Conservation (phyloP, 2,888 invertebrate genomes). For the Monoplex corrugatus region DNA sequence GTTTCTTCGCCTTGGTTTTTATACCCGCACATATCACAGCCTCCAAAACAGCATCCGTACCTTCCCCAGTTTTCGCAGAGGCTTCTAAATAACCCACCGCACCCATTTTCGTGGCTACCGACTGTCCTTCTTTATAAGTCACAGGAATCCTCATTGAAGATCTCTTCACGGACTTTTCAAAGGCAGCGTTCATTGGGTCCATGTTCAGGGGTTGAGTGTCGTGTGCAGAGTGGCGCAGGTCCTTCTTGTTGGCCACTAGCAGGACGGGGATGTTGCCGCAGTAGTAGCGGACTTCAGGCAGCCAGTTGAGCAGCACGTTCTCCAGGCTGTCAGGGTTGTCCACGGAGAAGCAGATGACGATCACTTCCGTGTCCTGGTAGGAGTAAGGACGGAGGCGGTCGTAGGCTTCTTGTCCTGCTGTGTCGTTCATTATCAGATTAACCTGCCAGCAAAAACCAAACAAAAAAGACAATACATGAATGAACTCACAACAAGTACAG, state of each 20-base stretch:
- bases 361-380: slow-evolving; percentile 55
- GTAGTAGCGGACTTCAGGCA: slow-evolving; percentile 56
- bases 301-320: slow-evolving; percentile 56
- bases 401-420: slow-evolving; percentile 58
- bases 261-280: slow-evolving; percentile 54
- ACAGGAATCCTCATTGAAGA: not conserved
- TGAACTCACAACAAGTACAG: not conserved
- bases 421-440: slow-evolving; percentile 49
- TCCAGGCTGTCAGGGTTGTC: slow-evolving; percentile 54
- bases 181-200: not conserved
- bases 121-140: slow-evolving; percentile 47
- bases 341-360: slow-evolving; percentile 56
- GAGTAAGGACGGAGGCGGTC: slow-evolving; percentile 57
- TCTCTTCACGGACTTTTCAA: not conserved
- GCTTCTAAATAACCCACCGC: slow-evolving; percentile 56
- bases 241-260: slow-evolving; percentile 58
- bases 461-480: not conserved
- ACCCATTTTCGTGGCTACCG: slow-evolving; percentile 46
- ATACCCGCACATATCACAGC: slow-evolving; percentile 36
- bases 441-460: not conserved
- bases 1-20: slow-evolving; percentile 8
- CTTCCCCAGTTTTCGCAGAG: slow-evolving; percentile 53
- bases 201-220: not conserved
- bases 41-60: slow-evolving; percentile 42
- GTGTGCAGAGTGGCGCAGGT: slow-evolving; percentile 49